These are phyloP conservation scores for Hyles lineata DNA, from an alignment of 2,888 invertebrate genomes.

Conservation along the genomic window DNA sequence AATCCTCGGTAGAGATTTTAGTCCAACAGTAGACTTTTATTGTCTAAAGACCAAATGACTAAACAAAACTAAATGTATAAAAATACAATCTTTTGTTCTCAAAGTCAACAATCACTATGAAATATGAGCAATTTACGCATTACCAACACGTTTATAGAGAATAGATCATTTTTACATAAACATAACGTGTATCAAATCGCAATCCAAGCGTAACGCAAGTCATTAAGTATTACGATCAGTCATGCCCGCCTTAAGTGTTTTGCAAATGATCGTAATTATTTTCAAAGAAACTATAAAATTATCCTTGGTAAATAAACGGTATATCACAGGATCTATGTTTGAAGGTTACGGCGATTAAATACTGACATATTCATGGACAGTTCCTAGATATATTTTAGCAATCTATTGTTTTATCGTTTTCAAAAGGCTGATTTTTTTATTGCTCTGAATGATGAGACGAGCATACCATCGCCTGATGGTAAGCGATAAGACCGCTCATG, in stretches of 20 bases:
- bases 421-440: no score
- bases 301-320: slow-evolving; percentile 54
- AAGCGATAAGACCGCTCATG: no score
- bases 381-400: no score
- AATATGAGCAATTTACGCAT: neutral
- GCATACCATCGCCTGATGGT: no score
- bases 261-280: slow-evolving; percentile 45
- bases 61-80: no score
- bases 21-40: no score
- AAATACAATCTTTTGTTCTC: no score
- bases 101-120: neutral
- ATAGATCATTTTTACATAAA: slow-evolving; percentile 35
- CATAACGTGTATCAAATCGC: slow-evolving; percentile 34
- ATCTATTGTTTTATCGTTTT: no score
- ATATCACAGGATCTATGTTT: slow-evolving; percentile 44
- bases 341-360: slow-evolving; percentile 32
- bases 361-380: no score
- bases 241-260: slow-evolving; percentile 41
- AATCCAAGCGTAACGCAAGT: slow-evolving; percentile 28
- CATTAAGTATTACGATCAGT: slow-evolving; percentile 43
- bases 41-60: no score
- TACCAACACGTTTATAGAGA: slow-evolving; percentile 7
- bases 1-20: no score
- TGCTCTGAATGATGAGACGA: no score
- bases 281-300: slow-evolving; percentile 55